Base-by-base conservation (phyloP, 2,113 vertebrate species). In the Pygoscelis antarcticus region DNA sequence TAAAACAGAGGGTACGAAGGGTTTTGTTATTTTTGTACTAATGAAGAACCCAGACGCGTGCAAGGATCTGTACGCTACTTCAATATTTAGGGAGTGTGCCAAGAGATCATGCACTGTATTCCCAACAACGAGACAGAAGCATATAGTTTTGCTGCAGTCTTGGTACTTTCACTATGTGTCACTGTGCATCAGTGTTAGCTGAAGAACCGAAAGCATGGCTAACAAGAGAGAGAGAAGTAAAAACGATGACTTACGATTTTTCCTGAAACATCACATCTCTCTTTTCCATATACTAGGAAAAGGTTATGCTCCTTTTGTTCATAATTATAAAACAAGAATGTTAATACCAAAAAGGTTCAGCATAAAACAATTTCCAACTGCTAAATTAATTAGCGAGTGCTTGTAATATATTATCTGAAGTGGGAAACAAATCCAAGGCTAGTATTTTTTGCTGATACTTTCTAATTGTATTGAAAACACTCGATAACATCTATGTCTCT, bases 301-400 rank as follows among this genome's bases (percentile, higher is more conserved):
- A 98, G 96, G 96, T 93, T 97, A 89, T 89, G 95, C 51, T 91
- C 88, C 91, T 97, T 97, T 93, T 95, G 94, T 60, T 90, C 49
- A 2, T 92, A 92, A 96, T 97, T 96, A 96, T 96, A 96, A 93
- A 92, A 95, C 87, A 89, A 97, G 97, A 90, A 92, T 81, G 94
- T 96, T 98, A 97, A 91, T 95, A 95, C 70, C 76, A 95, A 88
- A 91, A 96, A 97, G 94, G 93, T 96, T 96, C 89, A 94, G 89
- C 94, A 96, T 86, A 96, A 97, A 96, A 97, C 93, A 95, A 96
- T 87, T 96, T 97, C 91, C 76, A 86, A 86, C 36, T 89, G 92
- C 89, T 94, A 95, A 96, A 97, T 95, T 96, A 81, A 93, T 94
- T 89, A 76, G n/a, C 18, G 58, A 82, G 84, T 69, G 89, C 93